Conservation (phyloP, 1,140 invertebrate genomes). For the Drosophila leontia region DNA sequence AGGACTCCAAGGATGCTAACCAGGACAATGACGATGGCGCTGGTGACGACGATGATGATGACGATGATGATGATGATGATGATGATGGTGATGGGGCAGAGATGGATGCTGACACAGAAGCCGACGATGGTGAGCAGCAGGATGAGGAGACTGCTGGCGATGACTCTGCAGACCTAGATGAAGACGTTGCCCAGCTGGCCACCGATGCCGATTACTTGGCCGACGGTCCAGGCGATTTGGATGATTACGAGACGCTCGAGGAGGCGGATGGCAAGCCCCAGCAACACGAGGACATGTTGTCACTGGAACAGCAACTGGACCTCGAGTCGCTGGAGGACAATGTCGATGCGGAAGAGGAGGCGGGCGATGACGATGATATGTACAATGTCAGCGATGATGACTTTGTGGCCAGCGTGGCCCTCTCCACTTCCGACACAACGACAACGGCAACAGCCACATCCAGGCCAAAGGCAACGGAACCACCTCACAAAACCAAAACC, state of each 20-base stretch:
- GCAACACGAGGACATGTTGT: slow-evolving; percentile 62
- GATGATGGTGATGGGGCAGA: slow-evolving; percentile 29
- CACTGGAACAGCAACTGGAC: slow-evolving; percentile 67
- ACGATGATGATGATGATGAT: slow-evolving; percentile 21
- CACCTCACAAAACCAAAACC: slow-evolving; percentile 2
- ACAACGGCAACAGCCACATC: slow-evolving; percentile 13
- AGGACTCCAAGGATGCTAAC: slow-evolving; percentile 16
- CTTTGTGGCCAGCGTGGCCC: slow-evolving; percentile 71
- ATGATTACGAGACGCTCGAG: slow-evolving; percentile 59
- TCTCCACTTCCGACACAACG: slow-evolving; percentile 61
- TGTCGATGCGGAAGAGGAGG: slow-evolving; percentile 54
- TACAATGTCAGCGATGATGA: slow-evolving; percentile 77
- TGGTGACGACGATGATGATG: slow-evolving; percentile 16
- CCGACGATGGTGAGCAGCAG: slow-evolving; percentile 23
- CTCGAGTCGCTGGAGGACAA: slow-evolving; percentile 68
- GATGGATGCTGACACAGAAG: slow-evolving; percentile 27
- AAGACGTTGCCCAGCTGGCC: slow-evolving; percentile 56
- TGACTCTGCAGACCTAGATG: slow-evolving; percentile 60
- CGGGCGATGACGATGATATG: slow-evolving; percentile 58
- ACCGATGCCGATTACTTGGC: slow-evolving; percentile 64
- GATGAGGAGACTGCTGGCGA: slow-evolving; percentile 27
- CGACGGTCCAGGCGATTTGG: slow-evolving; percentile 63
- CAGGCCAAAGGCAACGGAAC: slow-evolving; percentile 14
- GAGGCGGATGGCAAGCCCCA: slow-evolving; percentile 34
- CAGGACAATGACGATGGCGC: slow-evolving; percentile 24